Conservation (phyloP, 2,888 invertebrate genomes). For the Therioaphis trifolii region DNA sequence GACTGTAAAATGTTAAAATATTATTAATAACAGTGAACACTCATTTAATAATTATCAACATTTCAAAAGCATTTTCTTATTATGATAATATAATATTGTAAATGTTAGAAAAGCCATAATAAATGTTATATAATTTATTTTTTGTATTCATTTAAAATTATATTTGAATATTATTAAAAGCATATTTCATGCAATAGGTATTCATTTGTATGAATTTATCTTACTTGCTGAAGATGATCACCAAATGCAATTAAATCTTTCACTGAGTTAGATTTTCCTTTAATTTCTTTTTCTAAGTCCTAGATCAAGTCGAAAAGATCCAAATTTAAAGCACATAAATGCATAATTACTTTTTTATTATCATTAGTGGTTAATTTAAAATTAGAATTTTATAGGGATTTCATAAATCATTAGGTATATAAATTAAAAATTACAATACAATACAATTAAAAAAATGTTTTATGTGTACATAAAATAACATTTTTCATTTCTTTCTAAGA, state of each 20-base stretch:
- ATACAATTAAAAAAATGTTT: no score
- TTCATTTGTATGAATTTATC: conserved; percentile 68
- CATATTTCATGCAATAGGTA: conserved; percentile 20
- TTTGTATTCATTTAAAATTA: neutral
- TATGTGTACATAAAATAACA: no score
- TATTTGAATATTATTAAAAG: conserved; percentile 16
- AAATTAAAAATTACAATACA: no score
- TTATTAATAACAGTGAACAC: neutral
- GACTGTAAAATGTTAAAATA: conserved; percentile 72
- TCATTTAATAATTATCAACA: neutral
- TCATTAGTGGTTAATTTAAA: no score
- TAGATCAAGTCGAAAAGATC: conserved; percentile 68
- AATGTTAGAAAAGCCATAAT: neutral
- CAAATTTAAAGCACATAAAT: neutral
- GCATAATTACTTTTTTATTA: neutral
- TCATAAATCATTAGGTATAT: no score
- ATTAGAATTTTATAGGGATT: no score
- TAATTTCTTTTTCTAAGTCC: conserved; percentile 82
- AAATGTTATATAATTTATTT: neutral
- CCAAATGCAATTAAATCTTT: conserved; percentile 80
- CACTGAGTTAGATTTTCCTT: conserved; percentile 78
- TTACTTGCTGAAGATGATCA: conserved; percentile 88
- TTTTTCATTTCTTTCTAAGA: no score
- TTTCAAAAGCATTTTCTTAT: neutral
- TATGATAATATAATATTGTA: neutral